Evolutionary conservation across 2,797 vertebrate genomes (phyloP), one percentile per base, ranked within the genome.

Genomic region (Oryzias dopingdopingensis): DNA sequence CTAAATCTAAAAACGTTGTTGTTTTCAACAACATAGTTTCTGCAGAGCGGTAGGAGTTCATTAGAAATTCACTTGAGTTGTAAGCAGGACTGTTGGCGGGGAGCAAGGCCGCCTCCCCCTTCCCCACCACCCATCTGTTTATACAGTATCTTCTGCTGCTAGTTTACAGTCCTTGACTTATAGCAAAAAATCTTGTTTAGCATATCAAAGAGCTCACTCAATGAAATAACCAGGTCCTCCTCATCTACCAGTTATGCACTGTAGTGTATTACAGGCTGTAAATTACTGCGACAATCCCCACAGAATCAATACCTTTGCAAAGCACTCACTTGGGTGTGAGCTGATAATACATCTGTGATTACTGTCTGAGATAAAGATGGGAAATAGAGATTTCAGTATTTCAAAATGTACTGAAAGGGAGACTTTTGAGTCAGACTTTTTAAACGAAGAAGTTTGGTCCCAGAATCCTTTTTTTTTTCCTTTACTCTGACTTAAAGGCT

Each of bases 221-320:
- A 49, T 72, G 55, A 78, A 52, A 70, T 65, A 70, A 73, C 66
- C 47, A 65, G 12, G 42, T 59, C 52, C 57, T 54, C 67, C 65
- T 37, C 8, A 32, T 43, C 55, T n/a, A 53, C 58, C 67, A 78
- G 63, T 29, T 29, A 29, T 6, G 7, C 64, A 73, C 66, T 68
- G 64, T 56, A 42, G 58, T 62, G 59, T 32, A 32, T 70, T 56
- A 76, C 62, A 52, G 40, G 22, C 26, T 18, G 63, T 42, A 50
- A 14, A 51, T 52, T 76, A 60, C 50, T 74, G 67, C 49, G 62
- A 32, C 10, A n/a, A 60, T 64, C 56, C 13, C 20, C 14, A 60
- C 44, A 14, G 59, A 70, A 52, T 62, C 52, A 70, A 49, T 55
- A 50, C 42, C 22, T 14, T 16, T 37, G 20, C 13, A 37, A n/a